Conservation (phyloP, 2,797 vertebrate species). For the Acipenser ruthenus region DNA sequence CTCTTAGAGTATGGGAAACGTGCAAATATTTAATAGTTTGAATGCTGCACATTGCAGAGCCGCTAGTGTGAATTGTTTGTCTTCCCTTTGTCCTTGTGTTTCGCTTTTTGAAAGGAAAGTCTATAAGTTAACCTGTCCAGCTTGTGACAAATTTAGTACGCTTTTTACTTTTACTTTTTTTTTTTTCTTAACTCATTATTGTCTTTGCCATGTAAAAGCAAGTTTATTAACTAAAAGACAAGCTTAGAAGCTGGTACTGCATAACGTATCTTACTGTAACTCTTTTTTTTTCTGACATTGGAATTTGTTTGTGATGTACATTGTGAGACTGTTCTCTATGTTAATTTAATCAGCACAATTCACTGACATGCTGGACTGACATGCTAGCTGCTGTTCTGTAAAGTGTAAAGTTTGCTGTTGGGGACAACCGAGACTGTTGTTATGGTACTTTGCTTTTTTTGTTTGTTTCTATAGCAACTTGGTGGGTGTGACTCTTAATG, state of each 20-base stretch:
- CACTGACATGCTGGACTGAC: slow-evolving; percentile 99
- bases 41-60: slow-evolving; percentile 69
- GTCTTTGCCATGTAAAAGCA: slow-evolving; percentile 77
- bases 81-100: slow-evolving; percentile 61
- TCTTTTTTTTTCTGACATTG: slow-evolving; percentile 67
- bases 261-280: slow-evolving; percentile 90
- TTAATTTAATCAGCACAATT: slow-evolving; percentile 99
- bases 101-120: slow-evolving; percentile 58
- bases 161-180: slow-evolving; percentile 53
- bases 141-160: slow-evolving; percentile 71
- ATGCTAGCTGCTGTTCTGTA: slow-evolving; percentile 96
- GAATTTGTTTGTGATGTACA: slow-evolving; percentile 92
- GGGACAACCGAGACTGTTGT: slow-evolving; percentile 73
- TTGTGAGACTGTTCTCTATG: slow-evolving; percentile 96
- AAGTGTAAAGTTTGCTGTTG: slow-evolving; percentile 82
- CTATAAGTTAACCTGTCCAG: slow-evolving; percentile 46
- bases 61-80: slow-evolving; percentile 63
- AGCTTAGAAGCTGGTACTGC: slow-evolving; percentile 83
- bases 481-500: slow-evolving; percentile 70
- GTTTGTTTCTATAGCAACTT: slow-evolving; percentile 77
- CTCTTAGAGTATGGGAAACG: slow-evolving; percentile 75
- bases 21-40: slow-evolving; percentile 88
- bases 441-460: slow-evolving; percentile 84
- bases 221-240: slow-evolving; percentile 73
- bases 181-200: slow-evolving; percentile 66